phyloP scores from a whole-genome alignment of 2,113 vertebrate genomes.

The Odocoileus virginianus region DNA sequence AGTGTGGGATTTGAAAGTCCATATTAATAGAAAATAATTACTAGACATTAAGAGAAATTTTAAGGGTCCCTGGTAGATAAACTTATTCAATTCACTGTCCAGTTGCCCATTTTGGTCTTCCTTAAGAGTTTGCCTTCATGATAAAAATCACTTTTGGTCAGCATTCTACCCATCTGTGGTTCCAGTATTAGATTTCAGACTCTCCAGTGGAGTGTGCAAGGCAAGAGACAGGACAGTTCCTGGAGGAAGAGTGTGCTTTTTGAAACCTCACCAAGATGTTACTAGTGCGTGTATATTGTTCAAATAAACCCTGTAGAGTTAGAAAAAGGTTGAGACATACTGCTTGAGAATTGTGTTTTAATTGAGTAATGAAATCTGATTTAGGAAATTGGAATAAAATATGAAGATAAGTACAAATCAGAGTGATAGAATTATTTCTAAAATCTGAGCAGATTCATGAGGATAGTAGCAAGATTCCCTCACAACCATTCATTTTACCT shows the following conservation, averaged over 20 bases:
- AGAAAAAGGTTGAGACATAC: not conserved
- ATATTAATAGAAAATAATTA: conserved; percentile 49
- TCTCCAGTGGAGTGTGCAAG: not conserved
- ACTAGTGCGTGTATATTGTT: not conserved
- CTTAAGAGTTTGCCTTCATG: conserved; percentile 12
- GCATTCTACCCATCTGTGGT: not conserved
- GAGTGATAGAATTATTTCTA: not conserved
- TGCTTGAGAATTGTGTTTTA: conserved; percentile 7
- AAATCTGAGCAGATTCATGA: not conserved
- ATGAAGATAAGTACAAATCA: not conserved
- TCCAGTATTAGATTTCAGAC: not conserved
- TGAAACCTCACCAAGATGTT: not conserved
- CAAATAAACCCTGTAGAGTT: conserved; percentile 11
- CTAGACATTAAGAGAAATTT: conserved; percentile 31
- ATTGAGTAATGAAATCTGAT: not conserved
- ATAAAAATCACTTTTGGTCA: conserved; percentile 17
- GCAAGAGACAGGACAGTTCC: not conserved
- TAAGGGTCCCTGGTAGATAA: not conserved
- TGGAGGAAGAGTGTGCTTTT: not conserved
- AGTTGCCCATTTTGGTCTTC: not conserved
- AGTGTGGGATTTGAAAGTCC: conserved; percentile 8
- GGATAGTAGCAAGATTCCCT: not conserved
- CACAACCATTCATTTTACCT: not conserved
- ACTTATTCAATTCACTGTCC: not conserved
- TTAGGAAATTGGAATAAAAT: not conserved